Evolutionary conservation across 1,140 invertebrate species (phyloP), one percentile per base, ranked within the genome.

Genomic region (Oncopeltus fasciatus): DNA sequence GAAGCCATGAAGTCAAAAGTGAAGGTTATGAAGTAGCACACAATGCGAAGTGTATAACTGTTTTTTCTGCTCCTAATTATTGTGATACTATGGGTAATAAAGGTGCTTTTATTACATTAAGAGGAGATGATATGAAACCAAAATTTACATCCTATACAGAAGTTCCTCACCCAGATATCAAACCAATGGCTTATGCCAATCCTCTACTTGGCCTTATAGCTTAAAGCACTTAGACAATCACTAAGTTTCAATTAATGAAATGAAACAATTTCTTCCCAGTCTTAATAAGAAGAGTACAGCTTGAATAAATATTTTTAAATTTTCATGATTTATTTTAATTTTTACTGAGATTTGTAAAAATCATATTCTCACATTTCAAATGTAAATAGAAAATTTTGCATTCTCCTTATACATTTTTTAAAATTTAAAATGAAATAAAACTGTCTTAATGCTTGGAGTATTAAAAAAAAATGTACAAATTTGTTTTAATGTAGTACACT

Each of bases 31-130:
- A 99, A 76, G 76, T 92, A 20, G 85, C 86, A 11, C 96, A 99
- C 72, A 83, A 94, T 72, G 93, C 90, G 27, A 89, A 91, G 72
- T 96, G 92, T 72, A 92, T 95, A 66, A 96, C 93, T 2, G 91
- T 96, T 3, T 96, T 96, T 77, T 98, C 94, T 21, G 96, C 96
- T 65, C 96, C 96, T 63, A 99, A 99, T 77, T 99, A 98, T 80
- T 99, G 93, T 85, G 96, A 99, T 86, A 90, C 90, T 53, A 96
- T 98, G 89, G 93, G 92, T 69, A 99, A 99, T 76, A 87, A 89
- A 76, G 96, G 95, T 72, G 95, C 96, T 69, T 98, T 94, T 76
- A 97, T 99, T 70, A 95, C 83, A 64, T 81, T 98, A 69, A 92
- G 84, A 60, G 96, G 95, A 60, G 89, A 91, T 73, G 83, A 90